Base-by-base conservation (phyloP, 1,140 invertebrate species). In the Sitophilus oryzae region DNA sequence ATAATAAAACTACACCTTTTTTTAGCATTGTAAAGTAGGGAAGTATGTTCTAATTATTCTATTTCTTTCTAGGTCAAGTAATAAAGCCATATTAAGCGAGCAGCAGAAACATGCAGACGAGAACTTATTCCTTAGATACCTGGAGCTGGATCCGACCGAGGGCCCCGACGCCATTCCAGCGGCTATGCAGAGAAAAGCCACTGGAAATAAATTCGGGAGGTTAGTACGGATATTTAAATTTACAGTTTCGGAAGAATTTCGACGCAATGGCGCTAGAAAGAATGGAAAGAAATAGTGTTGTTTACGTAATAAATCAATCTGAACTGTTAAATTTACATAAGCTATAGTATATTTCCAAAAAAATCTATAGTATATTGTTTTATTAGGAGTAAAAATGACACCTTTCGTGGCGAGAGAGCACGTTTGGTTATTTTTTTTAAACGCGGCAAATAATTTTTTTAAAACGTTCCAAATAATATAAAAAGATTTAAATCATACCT, bases 61-160 rank as follows among this genome's bases (percentile, higher is more conserved):
- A 14, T 37, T 42, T 19, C n/a, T 18, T 23, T 42, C 5, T 15
- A 64, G 62, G 41, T 53, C 53, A 14, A 62, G 60, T 4, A 63
- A 59, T 43, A 66, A 66, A 23, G 53, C 62, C 11, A 56, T 67
- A 20, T 59, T 78, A 5, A 76, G 69, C 56, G 75, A 82, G 11
- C 74, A 83, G 50, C 82, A 84, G 58, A 74, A 79, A 10, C 79
- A 82, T 57, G 82, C 82, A n/a, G 82, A 84, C 56, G 82, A 84
- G 66, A 82, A 84, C 71, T 67, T 84, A 37, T 90, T 90, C 69
- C 76, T 91, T 14, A 51, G 85, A 52, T 88, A 89, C 65, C 71
- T 91, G 58, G 88, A 90, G 68, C 74, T 91, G 47, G 88, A 90
- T 68, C 86, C 87, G 1, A 69, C 79, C 3, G 71, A 72, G 63